Conservation (phyloP, 2,113 vertebrate genomes). For the Notothenia coriiceps region DNA sequence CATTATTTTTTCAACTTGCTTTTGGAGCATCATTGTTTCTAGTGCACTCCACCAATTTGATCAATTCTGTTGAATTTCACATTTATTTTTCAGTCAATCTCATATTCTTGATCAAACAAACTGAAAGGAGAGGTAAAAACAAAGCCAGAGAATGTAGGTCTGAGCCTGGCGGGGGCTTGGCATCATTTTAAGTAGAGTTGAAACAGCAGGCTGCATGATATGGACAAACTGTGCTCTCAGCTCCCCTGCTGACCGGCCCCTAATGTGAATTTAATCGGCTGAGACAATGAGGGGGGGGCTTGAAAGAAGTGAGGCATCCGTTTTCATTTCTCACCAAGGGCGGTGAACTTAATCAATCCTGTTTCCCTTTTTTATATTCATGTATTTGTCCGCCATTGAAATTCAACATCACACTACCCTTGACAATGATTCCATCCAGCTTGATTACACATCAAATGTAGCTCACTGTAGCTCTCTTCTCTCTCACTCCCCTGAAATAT, state of each 20-base stretch:
- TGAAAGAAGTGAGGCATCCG: slow-evolving; percentile 8
- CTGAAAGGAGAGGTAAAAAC: background rate
- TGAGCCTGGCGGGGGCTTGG: background rate
- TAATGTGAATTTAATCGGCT: slow-evolving; percentile 29
- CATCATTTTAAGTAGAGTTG: slow-evolving; percentile 15
- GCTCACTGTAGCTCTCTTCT: background rate
- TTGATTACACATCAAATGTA: background rate
- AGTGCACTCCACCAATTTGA: background rate
- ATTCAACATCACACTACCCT: background rate
- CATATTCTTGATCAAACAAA: background rate
- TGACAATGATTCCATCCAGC: background rate
- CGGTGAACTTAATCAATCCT: background rate
- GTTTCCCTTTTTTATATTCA: background rate
- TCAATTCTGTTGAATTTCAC: background rate
- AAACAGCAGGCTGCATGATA: slow-evolving; percentile 1
- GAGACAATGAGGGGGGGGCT: slow-evolving; percentile 7
- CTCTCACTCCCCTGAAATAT: slow-evolving; percentile 6
- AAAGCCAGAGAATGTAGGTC: background rate
- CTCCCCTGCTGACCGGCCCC: slow-evolving; percentile 27
- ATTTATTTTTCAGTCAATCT: background rate
- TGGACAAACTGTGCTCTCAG: slow-evolving; percentile 5
- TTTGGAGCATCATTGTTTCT: too few species aligned
- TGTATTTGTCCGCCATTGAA: background rate
- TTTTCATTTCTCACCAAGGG: slow-evolving; percentile 5
- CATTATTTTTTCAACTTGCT: too few species aligned